phyloP scores from a whole-genome alignment of 2,797 vertebrate genomes.

The Tamandua tetradactyla region DNA sequence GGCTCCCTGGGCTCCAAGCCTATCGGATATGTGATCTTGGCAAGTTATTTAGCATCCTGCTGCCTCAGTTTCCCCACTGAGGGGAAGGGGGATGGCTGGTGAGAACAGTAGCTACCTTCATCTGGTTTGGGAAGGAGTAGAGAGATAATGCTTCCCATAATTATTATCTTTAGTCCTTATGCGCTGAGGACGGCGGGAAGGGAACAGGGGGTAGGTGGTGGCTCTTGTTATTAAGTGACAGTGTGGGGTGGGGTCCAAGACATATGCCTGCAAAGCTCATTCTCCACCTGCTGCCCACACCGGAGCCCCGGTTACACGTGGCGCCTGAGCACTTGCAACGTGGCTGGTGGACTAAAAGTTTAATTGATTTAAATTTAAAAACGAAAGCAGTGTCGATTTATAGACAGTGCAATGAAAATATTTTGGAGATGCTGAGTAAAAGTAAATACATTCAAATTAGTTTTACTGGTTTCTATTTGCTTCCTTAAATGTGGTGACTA shows the following conservation, averaged over 20 bases:
- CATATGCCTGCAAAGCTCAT: not conserved
- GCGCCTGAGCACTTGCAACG: not conserved
- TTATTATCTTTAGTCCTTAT: not conserved
- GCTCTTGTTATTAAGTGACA: not conserved
- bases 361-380: not conserved
- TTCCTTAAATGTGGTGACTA: not conserved
- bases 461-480: not conserved
- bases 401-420: not conserved
- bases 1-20: not conserved
- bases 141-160: not conserved
- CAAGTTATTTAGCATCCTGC: not conserved
- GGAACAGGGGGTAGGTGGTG: rapidly evolving
- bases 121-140: not conserved
- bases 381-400: not conserved
- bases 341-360: not conserved
- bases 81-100: not conserved
- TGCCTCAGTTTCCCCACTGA: not conserved
- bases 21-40: not conserved
- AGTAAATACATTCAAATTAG: not conserved
- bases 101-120: too few relatives aligned
- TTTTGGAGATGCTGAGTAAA: not conserved
- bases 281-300: not conserved
- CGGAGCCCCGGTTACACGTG: not conserved
- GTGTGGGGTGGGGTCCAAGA: not conserved
- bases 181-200: not conserved